Base-by-base conservation (phyloP, 2,888 invertebrate species). In the Pherbina coryleti region DNA sequence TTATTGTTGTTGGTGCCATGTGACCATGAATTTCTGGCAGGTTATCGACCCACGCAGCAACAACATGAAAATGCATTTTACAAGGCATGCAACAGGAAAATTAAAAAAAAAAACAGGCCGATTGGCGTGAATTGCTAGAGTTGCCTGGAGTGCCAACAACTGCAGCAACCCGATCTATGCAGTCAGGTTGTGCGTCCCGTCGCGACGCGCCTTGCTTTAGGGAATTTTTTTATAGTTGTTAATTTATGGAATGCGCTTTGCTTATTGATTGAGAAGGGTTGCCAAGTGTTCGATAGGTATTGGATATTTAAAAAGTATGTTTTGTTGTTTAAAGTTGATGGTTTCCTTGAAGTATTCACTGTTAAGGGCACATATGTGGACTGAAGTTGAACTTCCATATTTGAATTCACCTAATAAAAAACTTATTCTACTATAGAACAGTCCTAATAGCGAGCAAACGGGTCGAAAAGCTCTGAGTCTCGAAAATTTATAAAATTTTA, bases 21-120 rank as follows among this genome's bases (percentile, higher is more conserved):
- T 80, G 80, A 80, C 80, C 80, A 79, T 79, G 79, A 78, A 79
- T 78, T 79, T 77, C 70, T 72, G 55, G 75, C 79, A 78, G 79
- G 79, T 79, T 79, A 79, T 75, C 73, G 79, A 77, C 75, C 79
- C 73, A 60, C 75, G 57, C 77, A 60, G 72, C 75, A 79, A 62
- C 73, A 64, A 79, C 62, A 69, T 28, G 49, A 67, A 79, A 55
- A 55, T 14, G 44, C 44, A 44, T 44, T 44, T 44, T 44, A 11
- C 44, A 14, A 62, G 67, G 44, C 25, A 44, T n/a, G 73, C 49
- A 53, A 51, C 17, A 7, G 53, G 34, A 77, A 64, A 34, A 70
- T 66, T 69, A 5, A 37, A 17, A n/a, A 25, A 64, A 72, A 28
- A 55, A 69, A 71, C 77, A 62, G 66, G 77, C 64, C 77, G 74